Conservation (phyloP, 2,797 vertebrate genomes). For the Scomberomorus guttatus region DNA sequence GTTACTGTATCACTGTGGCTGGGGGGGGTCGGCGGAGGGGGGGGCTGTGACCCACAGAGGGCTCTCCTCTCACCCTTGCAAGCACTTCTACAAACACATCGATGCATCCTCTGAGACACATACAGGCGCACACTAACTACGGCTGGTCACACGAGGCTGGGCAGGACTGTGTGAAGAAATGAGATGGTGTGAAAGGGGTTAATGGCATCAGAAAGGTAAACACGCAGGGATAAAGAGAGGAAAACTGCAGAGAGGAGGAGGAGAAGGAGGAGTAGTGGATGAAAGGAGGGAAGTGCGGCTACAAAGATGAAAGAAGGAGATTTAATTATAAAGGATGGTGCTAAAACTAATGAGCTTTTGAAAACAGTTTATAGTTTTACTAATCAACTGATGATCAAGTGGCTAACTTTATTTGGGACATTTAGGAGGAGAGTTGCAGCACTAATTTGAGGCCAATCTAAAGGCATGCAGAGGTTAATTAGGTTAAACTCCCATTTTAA, state of each 20-base stretch:
- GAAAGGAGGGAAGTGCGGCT: conserved; percentile 61
- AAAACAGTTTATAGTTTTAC: conserved; percentile 79
- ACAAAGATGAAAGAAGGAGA: conserved; percentile 77
- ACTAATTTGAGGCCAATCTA: conserved; percentile 69
- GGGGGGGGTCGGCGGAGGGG: conserved; percentile 35
- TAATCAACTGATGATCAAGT: conserved; percentile 83
- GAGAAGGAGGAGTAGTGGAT: conserved; percentile 61
- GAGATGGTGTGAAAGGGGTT: conserved; percentile 74
- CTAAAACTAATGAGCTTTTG: conserved; percentile 78
- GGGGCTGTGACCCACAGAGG: conserved; percentile 73
- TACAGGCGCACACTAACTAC: conserved; percentile 53
- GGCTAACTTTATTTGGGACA: conserved; percentile 78
- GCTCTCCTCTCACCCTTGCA: conserved; percentile 79
- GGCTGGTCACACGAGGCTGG: conserved; percentile 80
- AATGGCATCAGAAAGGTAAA: conserved; percentile 80
- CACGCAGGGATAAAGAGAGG: conserved; percentile 66
- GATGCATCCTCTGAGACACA: conserved; percentile 62
- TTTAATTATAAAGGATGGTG: conserved; percentile 74
- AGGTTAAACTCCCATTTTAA: conserved; percentile 57
- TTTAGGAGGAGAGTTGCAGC: conserved; percentile 57
- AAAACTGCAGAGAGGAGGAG: conserved; percentile 55
- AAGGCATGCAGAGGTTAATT: conserved; percentile 69
- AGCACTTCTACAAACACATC: conserved; percentile 85
- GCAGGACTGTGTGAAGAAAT: conserved; percentile 75
- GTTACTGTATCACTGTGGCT: conserved; percentile 82